These are phyloP conservation scores for Myotis findleyi DNA, from an alignment of 2,797 vertebrate species.

Conservation along the genomic window DNA sequence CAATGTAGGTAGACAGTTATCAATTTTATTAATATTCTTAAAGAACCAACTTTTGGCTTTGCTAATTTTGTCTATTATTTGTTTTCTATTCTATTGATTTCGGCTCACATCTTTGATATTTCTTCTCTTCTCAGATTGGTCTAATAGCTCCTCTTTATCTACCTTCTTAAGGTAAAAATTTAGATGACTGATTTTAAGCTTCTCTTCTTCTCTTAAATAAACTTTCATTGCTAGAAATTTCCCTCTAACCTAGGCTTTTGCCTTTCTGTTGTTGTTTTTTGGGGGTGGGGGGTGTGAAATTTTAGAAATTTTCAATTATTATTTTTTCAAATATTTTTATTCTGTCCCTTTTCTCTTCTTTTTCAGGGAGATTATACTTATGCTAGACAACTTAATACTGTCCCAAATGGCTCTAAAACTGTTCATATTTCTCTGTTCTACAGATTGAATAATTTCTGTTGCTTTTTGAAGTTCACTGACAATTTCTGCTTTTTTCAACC, in stretches of 20 bases:
- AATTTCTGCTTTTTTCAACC: neutral
- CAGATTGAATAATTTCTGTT: neutral
- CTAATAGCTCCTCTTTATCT: neutral
- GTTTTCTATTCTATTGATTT: neutral
- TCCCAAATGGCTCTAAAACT: neutral
- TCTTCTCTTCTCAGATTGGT: neutral
- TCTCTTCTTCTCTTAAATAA: neutral
- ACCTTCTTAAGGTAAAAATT: neutral
- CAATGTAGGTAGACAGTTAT: neutral
- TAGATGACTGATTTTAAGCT: neutral
- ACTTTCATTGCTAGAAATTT: neutral
- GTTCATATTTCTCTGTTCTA: neutral
- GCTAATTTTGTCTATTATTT: neutral
- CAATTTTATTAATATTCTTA: neutral
- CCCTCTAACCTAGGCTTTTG: neutral
- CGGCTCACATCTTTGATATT: neutral
- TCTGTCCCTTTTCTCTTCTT: neutral
- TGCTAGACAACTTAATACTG: neutral
- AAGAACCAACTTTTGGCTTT: slow-evolving; percentile 4
- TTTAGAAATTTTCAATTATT: neutral
- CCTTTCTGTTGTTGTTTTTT: neutral
- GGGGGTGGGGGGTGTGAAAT: neutral
- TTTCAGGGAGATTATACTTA: neutral
- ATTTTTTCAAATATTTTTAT: slow-evolving; percentile 14
- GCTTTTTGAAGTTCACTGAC: neutral